Conservation (phyloP, 2,113 vertebrate genomes). For the Anarhynchus alexandrinus region DNA sequence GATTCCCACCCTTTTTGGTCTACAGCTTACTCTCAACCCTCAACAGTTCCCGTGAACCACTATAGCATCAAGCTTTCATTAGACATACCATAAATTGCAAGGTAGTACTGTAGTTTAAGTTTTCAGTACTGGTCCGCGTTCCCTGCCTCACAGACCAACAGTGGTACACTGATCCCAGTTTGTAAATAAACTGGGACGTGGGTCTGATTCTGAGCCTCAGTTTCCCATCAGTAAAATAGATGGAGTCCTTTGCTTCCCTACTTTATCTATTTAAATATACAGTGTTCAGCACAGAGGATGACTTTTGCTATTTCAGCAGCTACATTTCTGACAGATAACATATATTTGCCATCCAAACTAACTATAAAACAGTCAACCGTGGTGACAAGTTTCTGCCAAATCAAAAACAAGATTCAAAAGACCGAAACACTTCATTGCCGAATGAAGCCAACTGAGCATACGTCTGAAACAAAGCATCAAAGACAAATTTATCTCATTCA, state of each 20-base stretch:
- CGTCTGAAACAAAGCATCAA: not conserved
- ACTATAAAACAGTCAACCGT: not conserved
- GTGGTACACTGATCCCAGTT: not conserved
- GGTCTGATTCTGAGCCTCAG: not conserved
- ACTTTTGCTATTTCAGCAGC: not conserved
- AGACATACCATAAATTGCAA: not conserved
- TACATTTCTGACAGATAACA: not conserved
- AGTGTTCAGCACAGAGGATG: too few relatives aligned
- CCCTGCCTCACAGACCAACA: not conserved
- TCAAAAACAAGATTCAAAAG: not conserved
- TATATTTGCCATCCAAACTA: not conserved
- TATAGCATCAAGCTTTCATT: not conserved
- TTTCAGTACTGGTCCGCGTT: not conserved
- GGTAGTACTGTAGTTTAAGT: not conserved
- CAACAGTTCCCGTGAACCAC: not conserved
- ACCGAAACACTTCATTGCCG: not conserved
- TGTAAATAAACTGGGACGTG: accelerated
- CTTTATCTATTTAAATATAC: not conserved
- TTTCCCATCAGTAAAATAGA: not conserved
- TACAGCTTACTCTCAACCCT: not conserved
- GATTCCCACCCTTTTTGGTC: not conserved
- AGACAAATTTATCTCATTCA: not conserved
- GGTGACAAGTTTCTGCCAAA: not conserved
- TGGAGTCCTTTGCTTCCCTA: not conserved
- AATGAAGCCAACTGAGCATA: not conserved